phyloP scores from a whole-genome alignment of 2,113 vertebrate species.

The Toxotes chatareus region DNA sequence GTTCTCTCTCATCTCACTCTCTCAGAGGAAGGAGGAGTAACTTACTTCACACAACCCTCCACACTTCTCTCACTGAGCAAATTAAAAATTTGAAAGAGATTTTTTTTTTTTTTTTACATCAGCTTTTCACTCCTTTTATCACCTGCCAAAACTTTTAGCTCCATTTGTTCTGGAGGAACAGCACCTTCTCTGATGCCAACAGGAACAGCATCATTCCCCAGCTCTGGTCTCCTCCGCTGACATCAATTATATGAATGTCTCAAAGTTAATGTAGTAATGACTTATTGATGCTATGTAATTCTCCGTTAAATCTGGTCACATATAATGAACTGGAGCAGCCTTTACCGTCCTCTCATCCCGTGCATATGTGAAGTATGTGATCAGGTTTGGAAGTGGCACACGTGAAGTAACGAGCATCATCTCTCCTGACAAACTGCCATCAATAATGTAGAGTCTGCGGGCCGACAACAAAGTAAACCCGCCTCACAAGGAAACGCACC shows the following conservation, averaged over 20 bases:
- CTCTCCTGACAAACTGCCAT: constrained; percentile 47
- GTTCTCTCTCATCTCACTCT: constrained; percentile 1
- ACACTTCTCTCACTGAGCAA: neutral
- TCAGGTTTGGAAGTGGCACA: constrained; percentile 20
- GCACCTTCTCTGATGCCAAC: neutral
- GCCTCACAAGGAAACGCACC: constrained; percentile 14
- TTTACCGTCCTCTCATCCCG: neutral
- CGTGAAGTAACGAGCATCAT: constrained; percentile 11
- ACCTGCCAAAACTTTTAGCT: constrained; percentile 1
- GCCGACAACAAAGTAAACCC: constrained; percentile 37
- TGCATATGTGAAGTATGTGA: constrained; percentile 5
- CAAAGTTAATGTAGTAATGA: constrained; percentile 14
- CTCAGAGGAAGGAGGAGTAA: neutral
- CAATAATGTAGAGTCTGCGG: constrained; percentile 47
- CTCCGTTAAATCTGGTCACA: constrained; percentile 11
- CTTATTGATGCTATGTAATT: constrained; percentile 28
- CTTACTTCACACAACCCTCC: neutral
- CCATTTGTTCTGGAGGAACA: neutral
- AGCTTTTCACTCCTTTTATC: constrained; percentile 1
- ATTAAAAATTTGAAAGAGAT: neutral
- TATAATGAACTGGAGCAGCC: neutral
- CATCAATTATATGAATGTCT: constrained; percentile 20
- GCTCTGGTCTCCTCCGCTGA: neutral
- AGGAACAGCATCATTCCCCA: neutral
- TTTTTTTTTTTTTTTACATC: neutral